A percentile compares a stretch with the other conserved stretches of the same genome.
These are phyloP conservation scores for Upupa epops DNA, from an alignment of 2,113 vertebrate genomes.

Conservation along the genomic window DNA sequence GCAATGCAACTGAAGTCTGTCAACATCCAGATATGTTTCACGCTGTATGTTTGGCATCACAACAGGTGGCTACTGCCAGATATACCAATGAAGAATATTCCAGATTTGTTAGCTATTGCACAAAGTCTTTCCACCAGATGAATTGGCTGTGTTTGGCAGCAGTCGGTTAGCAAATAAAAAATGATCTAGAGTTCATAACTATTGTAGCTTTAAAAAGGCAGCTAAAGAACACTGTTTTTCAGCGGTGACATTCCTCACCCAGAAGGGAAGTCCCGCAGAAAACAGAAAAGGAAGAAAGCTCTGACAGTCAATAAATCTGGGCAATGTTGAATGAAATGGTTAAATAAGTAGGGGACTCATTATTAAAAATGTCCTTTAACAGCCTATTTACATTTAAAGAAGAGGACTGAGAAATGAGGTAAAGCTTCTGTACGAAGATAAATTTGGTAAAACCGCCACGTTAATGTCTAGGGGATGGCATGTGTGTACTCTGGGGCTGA, in stretches of 20 bases:
- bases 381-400: constrained; percentile 40
- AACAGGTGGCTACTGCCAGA: constrained; percentile 65
- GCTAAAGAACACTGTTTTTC: constrained; percentile 57
- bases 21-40: constrained; percentile 66
- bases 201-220: constrained; percentile 46
- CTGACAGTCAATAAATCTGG: constrained; percentile 55
- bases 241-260: constrained; percentile 45
- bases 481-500: not conserved
- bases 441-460: not conserved
- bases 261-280: constrained; percentile 27
- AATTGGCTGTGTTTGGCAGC: constrained; percentile 60
- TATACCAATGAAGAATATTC: constrained; percentile 52
- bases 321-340: constrained; percentile 48
- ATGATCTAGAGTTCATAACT: constrained; percentile 52
- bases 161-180: constrained; percentile 55
- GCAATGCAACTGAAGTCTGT: constrained; percentile 59
- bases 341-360: constrained; percentile 39
- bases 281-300: constrained; percentile 37
- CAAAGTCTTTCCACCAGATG: constrained; percentile 44
- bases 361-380: constrained; percentile 52
- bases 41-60: constrained; percentile 48
- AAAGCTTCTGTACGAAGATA: constrained; percentile 38
- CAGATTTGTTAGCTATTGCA: constrained; percentile 53
- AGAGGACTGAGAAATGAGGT: constrained; percentile 19
- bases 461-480: not conserved